Percentiles rank a stretch among this genome's conserved stretches.
Evolutionary conservation across 2,888 invertebrate genomes (phyloP).

Genomic region (Oegoconia quadripuncta): DNA sequence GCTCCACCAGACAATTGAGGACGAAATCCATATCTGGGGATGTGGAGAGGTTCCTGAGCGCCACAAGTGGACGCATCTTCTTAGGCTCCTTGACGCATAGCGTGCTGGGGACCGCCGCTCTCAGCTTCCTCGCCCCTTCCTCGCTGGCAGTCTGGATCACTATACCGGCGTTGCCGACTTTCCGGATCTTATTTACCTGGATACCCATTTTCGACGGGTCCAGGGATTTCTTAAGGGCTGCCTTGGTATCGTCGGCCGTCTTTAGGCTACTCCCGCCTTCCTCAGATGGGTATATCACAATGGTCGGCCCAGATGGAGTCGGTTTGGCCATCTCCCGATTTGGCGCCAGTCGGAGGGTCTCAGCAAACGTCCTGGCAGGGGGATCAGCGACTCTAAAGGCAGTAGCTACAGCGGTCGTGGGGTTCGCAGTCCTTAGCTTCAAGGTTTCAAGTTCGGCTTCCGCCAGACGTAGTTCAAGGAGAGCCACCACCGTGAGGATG

Average conservation of each 20-base stretch:
- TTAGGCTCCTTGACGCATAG: background rate
- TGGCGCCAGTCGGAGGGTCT: background rate
- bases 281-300: background rate
- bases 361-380: too few relatives aligned
- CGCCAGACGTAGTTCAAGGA: conserved; percentile 1
- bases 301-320: background rate
- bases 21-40: too few relatives aligned
- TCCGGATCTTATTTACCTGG: conserved; percentile 2
- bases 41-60: too few relatives aligned
- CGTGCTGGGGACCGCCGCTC: background rate
- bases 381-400: too few relatives aligned
- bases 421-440: too few relatives aligned
- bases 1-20: too few relatives aligned
- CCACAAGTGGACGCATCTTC: too few relatives aligned
- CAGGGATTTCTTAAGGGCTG: background rate
- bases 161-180: conserved; percentile 15
- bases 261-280: conserved; percentile 4
- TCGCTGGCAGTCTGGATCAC: conserved; percentile 12
- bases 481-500: background rate
- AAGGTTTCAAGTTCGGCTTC: background rate
- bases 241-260: conserved; percentile 7
- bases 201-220: background rate
- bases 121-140: conserved; percentile 1
- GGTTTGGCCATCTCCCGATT: background rate
- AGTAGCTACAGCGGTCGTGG: too few relatives aligned